Base-by-base conservation (phyloP, 2,113 vertebrate genomes). In the Salvelinus namaycush region DNA sequence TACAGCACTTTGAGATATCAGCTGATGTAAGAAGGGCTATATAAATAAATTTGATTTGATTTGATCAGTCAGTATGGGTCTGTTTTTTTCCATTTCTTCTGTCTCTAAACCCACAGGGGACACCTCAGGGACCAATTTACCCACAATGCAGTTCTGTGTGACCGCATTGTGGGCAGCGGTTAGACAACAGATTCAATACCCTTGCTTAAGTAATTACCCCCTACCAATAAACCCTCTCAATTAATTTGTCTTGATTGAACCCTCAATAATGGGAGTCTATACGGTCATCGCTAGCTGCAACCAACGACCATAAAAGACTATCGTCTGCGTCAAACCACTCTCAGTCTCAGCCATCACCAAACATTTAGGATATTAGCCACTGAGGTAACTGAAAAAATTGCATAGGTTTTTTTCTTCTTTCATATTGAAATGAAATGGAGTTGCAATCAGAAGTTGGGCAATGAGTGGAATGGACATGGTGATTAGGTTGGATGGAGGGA, bases 191-290 rank as follows among this genome's bases (percentile, higher is more conserved):
- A 90, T 91, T 89, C 86, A 80, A 89, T 89, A 88, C 84, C 79
- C 48, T 78, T 68, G 81, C 82, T 83, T 90, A 88, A 89, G 83
- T 89, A 89, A 91, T 89, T 86, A 87, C 73, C 84, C 82, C 49
- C 68, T 57, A 73, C 60, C 84, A 81, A 91, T 91, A 89, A 92
- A 91, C 81, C 83, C 73, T 75, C 79, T 88, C 76, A 91, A 88
- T 87, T 89, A 83, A 87, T 92, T 90, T 90, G 85, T 78, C 85
- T 70, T 89, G 81, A 90, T 84, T 86, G 87, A 87, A 83, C 76
- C 75, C 57, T 44, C 83, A 64, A 31, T 89, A 92, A 91, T 89
- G 80, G 79, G 80, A 71, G 27, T 71, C 76, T 74, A 82, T 89
- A 78, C 88, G 39, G 87, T 80, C 78, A 77, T 79, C 80, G 81